phyloP scores from a whole-genome alignment of 2,888 invertebrate genomes.

The Pandemis heparana region DNA sequence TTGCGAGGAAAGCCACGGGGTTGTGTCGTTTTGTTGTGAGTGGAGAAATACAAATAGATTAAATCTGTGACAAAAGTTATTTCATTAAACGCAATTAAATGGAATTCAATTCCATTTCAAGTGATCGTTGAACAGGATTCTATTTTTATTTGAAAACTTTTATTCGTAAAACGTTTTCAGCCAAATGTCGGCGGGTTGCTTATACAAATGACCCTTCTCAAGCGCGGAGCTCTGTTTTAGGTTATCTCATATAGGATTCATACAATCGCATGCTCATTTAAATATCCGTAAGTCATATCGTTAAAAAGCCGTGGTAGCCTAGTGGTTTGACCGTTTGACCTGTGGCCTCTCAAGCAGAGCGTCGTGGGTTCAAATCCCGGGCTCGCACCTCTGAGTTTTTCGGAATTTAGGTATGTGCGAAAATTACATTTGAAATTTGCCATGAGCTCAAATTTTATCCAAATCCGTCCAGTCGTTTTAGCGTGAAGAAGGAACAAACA shows the following conservation, averaged over 20 bases:
- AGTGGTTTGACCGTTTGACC: too few relatives aligned
- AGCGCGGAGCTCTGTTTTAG: neutral
- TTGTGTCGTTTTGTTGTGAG: neutral
- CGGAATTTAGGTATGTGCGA: too few relatives aligned
- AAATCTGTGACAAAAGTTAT: slow-evolving; percentile 2
- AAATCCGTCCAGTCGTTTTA: too few relatives aligned
- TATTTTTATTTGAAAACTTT: slow-evolving; percentile 33
- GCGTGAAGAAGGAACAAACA: too few relatives aligned
- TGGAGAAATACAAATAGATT: neutral
- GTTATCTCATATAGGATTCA: neutral
- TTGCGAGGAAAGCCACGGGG: neutral
- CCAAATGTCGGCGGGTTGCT: slow-evolving; percentile 17
- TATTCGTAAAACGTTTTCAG: slow-evolving; percentile 13
- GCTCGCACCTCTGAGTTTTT: too few relatives aligned
- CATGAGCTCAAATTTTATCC: too few relatives aligned
- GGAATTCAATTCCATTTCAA: neutral
- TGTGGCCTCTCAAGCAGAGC: too few relatives aligned
- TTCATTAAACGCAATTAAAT: slow-evolving; percentile 10
- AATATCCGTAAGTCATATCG: neutral
- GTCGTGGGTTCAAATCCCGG: too few relatives aligned
- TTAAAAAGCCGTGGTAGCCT: too few relatives aligned
- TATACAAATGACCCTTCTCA: slow-evolving; percentile 20
- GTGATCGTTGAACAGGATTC: slow-evolving; percentile 4
- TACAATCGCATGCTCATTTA: neutral
- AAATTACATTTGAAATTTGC: too few relatives aligned